Conservation (phyloP, 2,797 vertebrate genomes). For the Phoxinus dragarum region DNA sequence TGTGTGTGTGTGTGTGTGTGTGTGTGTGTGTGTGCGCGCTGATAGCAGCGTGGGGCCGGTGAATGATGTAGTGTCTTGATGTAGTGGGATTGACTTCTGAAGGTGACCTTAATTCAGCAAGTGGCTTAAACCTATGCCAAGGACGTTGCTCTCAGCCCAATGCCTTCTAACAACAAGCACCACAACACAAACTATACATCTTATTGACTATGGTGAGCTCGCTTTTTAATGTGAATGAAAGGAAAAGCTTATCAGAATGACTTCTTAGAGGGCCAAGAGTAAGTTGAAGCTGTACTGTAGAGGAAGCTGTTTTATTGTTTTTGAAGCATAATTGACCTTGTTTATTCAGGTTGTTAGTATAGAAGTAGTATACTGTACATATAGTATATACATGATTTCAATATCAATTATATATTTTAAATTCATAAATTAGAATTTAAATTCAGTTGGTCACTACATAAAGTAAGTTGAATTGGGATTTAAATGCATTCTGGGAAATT, state of each 20-base stretch:
- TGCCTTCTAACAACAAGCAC: background rate
- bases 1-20: background rate
- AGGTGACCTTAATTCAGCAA: slow-evolving; percentile 64
- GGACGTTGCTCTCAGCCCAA: background rate
- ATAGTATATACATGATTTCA: background rate
- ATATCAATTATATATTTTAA: background rate
- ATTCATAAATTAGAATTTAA: background rate
- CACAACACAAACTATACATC: background rate
- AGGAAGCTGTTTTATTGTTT: background rate
- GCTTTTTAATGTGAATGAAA: background rate
- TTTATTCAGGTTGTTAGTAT: background rate
- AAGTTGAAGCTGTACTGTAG: background rate
- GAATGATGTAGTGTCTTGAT: slow-evolving; percentile 51
- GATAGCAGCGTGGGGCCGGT: background rate
- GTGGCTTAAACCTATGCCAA: slow-evolving; percentile 19
- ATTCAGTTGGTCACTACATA: background rate
- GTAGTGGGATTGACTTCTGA: slow-evolving; percentile 56
- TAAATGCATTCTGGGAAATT: background rate
- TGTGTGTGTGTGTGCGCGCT: background rate
- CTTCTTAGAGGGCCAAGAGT: background rate
- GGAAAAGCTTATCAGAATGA: slow-evolving; percentile 3
- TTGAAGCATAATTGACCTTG: background rate
- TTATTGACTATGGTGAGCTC: background rate
- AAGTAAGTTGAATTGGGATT: background rate
- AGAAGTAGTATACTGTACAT: background rate